A percentile compares a stretch with the other conserved stretches of the same genome.
Conservation (phyloP, 2,113 vertebrate genomes). For the Copsychus sechellarum region DNA sequence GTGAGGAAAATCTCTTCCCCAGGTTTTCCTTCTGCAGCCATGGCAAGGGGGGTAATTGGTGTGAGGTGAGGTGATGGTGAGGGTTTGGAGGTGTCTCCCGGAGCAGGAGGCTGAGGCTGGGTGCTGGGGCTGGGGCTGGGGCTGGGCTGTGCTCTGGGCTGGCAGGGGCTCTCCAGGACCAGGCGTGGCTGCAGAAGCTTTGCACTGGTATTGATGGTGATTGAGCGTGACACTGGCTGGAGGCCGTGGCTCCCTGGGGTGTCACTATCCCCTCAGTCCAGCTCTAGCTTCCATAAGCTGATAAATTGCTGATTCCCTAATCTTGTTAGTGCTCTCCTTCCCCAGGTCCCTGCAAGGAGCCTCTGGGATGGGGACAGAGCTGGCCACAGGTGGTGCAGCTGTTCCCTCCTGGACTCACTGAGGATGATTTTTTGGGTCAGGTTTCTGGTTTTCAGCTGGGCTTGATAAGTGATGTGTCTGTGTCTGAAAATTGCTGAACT, state of each 20-base stretch:
- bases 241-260: neutral
- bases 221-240: neutral
- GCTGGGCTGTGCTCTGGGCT: neutral
- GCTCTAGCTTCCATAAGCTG: neutral
- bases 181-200: neutral
- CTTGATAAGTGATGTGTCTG: neutral
- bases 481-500: neutral
- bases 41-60: neutral
- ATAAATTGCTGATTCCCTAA: neutral
- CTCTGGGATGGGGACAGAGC: neutral
- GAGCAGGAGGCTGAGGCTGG: neutral
- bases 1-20: neutral
- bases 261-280: neutral
- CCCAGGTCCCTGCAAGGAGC: neutral
- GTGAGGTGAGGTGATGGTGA: neutral
- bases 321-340: neutral
- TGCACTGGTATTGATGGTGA: neutral
- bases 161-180: neutral
- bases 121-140: too few relatives aligned
- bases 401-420: accelerated
- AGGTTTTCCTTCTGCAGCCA: neutral
- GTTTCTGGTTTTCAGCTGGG: neutral
- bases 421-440: neutral
- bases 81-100: too few relatives aligned
- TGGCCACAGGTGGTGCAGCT: neutral